These are phyloP conservation scores for Pantelozetes paolii DNA, from an alignment of 2,888 invertebrate species.

Conservation along the genomic window DNA sequence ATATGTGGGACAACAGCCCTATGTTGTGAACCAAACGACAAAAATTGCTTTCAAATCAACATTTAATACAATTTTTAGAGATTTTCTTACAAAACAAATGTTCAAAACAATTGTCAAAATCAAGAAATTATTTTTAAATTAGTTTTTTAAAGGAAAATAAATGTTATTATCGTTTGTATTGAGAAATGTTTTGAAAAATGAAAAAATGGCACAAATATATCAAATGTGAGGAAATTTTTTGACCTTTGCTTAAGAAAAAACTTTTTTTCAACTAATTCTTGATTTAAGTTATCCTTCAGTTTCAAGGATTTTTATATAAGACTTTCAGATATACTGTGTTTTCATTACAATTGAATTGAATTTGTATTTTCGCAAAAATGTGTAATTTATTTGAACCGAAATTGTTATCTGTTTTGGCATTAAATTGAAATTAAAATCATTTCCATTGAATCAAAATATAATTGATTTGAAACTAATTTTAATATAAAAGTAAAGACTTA, in stretches of 20 bases:
- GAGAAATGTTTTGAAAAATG: too few relatives aligned
- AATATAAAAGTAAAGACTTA: background rate
- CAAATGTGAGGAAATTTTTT: background rate
- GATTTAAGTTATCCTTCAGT: background rate
- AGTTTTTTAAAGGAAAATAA: background rate
- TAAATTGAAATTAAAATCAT: background rate
- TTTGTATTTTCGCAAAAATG: background rate
- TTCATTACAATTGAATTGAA: background rate
- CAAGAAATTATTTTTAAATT: too few relatives aligned
- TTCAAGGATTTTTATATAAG: background rate
- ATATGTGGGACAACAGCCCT: slow-evolving; percentile 21
- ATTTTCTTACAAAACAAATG: background rate
- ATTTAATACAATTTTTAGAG: background rate
- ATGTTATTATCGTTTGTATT: background rate
- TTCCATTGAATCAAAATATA: background rate
- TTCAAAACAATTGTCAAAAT: background rate
- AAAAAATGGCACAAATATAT: background rate
- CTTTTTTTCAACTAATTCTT: background rate
- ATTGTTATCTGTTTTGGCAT: background rate
- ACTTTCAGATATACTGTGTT: background rate
- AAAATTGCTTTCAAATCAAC: slow-evolving; percentile 10
- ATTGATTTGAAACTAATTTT: background rate
- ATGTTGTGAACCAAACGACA: background rate
- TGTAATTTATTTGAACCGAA: background rate
- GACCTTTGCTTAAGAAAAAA: background rate